phyloP scores from a whole-genome alignment of 2,797 vertebrate genomes.

The Mycteria americana region DNA sequence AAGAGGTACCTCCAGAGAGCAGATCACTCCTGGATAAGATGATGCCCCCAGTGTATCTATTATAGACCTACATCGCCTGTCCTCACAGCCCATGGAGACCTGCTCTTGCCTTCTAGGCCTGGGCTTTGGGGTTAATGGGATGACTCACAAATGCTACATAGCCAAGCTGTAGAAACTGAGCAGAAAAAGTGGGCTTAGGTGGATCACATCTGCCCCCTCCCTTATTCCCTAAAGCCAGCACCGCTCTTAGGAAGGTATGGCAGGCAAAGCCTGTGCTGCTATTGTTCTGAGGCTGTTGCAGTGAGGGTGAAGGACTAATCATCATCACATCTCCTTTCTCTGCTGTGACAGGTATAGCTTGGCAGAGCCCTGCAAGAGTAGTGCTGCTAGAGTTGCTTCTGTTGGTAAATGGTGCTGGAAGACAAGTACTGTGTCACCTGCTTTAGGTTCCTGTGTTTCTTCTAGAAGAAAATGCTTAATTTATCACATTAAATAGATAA shows the following conservation, averaged over 20 bases:
- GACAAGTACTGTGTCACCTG: background rate
- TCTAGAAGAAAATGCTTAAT: background rate
- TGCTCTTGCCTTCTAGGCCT: background rate
- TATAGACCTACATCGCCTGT: background rate
- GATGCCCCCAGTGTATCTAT: background rate
- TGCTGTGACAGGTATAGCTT: background rate
- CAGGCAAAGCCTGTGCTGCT: background rate
- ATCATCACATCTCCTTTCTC: background rate
- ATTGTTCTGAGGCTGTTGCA: background rate
- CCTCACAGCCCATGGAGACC: background rate
- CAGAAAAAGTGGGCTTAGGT: background rate
- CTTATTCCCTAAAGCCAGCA: background rate
- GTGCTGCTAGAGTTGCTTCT: background rate
- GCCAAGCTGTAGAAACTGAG: background rate
- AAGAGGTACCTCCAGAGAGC: background rate
- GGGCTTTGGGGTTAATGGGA: background rate
- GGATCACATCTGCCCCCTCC: background rate
- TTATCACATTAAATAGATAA: background rate
- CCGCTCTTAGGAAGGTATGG: background rate
- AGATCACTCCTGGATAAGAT: background rate
- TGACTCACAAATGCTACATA: background rate
- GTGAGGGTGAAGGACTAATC: background rate
- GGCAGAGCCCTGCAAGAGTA: background rate
- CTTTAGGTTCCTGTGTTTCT: background rate
- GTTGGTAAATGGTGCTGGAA: background rate